Conservation (phyloP, 1,140 invertebrate genomes). For the Ridgeia piscesae region DNA sequence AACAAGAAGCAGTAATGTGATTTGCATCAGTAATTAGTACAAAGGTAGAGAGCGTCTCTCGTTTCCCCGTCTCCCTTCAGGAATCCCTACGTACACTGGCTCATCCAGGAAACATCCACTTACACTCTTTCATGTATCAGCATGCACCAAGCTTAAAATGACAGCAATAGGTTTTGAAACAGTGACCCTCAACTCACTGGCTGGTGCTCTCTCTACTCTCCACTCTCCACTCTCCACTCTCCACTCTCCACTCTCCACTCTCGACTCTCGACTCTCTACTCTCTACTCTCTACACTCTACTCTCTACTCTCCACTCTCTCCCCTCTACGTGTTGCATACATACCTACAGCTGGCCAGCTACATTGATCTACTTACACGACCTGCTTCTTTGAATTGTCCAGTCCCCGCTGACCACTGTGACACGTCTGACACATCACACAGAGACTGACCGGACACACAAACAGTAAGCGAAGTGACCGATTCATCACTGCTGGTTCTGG, state of each 20-base stretch:
- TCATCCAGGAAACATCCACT: not conserved
- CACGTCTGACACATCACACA: too few species aligned
- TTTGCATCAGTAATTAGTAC: not conserved
- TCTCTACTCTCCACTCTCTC: too few species aligned
- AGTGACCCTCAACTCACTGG: not conserved
- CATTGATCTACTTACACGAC: not conserved
- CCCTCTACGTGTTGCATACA: not conserved
- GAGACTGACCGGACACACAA: too few species aligned
- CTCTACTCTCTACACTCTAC: too few species aligned
- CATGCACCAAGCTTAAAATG: not conserved
- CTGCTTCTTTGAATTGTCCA: not conserved
- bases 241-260: too few species aligned
- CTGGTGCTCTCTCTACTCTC: too few species aligned
- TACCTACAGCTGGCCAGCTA: not conserved
- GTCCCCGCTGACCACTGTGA: not conserved
- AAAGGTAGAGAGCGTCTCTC: not conserved
- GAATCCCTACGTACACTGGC: not conserved
- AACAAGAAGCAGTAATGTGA: not conserved
- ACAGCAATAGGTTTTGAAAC: not conserved
- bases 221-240: too few species aligned
- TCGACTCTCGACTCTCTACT: too few species aligned
- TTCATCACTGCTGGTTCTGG: too few species aligned
- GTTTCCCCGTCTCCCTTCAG: not conserved
- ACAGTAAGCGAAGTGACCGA: too few species aligned
- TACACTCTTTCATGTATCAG: not conserved